Percentiles rank a stretch among this genome's conserved stretches.
Conservation (phyloP, 1,140 invertebrate species). For the Coptotermes formosanus region DNA sequence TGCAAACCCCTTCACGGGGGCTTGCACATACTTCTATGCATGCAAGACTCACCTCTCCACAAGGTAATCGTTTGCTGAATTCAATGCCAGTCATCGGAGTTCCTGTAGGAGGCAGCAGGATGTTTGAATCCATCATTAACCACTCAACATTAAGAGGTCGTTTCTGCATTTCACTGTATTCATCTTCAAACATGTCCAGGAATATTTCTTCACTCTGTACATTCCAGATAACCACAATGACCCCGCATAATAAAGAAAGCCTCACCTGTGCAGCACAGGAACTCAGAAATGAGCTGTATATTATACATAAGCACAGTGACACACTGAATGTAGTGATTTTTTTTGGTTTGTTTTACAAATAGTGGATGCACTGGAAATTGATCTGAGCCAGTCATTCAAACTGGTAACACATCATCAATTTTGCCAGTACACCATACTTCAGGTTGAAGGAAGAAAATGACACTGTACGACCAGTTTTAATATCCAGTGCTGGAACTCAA, state of each 20-base stretch:
- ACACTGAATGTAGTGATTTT: background rate
- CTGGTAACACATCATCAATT: too few relatives aligned
- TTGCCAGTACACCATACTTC: too few relatives aligned
- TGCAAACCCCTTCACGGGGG: too few relatives aligned
- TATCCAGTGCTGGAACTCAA: too few relatives aligned
- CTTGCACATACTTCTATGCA: background rate
- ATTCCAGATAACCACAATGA: conserved; percentile 18
- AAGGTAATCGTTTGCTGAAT: conserved; percentile 91
- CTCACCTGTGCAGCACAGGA: background rate
- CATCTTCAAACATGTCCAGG: conserved; percentile 98
- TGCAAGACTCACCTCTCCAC: conserved; percentile 75
- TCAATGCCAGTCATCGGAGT: conserved; percentile 95
- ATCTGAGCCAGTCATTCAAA: background rate
- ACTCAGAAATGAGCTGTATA: background rate
- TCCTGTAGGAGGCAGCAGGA: conserved; percentile 92
- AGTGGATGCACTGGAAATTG: background rate
- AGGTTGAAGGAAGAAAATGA: too few relatives aligned
- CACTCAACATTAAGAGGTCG: conserved; percentile 87
- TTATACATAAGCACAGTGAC: background rate
- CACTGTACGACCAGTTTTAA: too few relatives aligned
- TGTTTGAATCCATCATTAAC: conserved; percentile 94
- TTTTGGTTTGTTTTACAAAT: background rate
- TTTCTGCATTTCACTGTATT: conserved; percentile 88
- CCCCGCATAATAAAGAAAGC: too few relatives aligned
- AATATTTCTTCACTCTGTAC: conserved; percentile 93